Evolutionary conservation across 2,888 invertebrate species (phyloP).

Genomic region (Eupeodes latifasciatus): DNA sequence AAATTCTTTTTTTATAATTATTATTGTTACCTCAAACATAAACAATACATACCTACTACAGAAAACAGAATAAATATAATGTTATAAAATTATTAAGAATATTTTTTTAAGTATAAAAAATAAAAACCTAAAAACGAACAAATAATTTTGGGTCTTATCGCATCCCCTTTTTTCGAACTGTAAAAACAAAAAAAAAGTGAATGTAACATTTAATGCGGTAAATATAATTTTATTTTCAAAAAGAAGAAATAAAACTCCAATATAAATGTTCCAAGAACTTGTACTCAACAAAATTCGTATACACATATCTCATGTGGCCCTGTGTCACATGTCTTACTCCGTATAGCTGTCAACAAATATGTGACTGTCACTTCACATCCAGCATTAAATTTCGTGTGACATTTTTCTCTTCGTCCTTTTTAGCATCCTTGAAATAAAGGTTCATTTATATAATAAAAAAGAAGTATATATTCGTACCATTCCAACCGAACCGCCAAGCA

Average conservation of each 20-base stretch:
- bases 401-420: slow-evolving; percentile 55
- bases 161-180: too few species aligned
- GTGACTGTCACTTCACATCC: slow-evolving; percentile 62
- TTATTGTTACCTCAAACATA: too few species aligned
- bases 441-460: slow-evolving; percentile 47
- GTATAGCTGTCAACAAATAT: slow-evolving; percentile 62
- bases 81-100: too few species aligned
- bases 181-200: background rate
- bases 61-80: too few species aligned
- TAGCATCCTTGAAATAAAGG: slow-evolving; percentile 55
- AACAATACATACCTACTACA: too few species aligned
- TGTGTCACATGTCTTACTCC: slow-evolving; percentile 23
- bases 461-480: slow-evolving; percentile 41
- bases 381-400: slow-evolving; percentile 62
- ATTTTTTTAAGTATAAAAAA: too few species aligned
- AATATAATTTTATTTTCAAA: background rate
- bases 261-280: slow-evolving; percentile 6
- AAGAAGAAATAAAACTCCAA: slow-evolving; percentile 1
- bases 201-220: background rate
- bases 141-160: too few species aligned
- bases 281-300: background rate
- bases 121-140: too few species aligned
- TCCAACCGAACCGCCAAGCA: slow-evolving; percentile 36
- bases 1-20: too few species aligned
- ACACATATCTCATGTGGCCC: slow-evolving; percentile 9